Percentiles rank a stretch among this genome's conserved stretches.
These are phyloP conservation scores for Dryomyza anilis DNA, from an alignment of 2,888 invertebrate genomes.

Conservation along the genomic window DNA sequence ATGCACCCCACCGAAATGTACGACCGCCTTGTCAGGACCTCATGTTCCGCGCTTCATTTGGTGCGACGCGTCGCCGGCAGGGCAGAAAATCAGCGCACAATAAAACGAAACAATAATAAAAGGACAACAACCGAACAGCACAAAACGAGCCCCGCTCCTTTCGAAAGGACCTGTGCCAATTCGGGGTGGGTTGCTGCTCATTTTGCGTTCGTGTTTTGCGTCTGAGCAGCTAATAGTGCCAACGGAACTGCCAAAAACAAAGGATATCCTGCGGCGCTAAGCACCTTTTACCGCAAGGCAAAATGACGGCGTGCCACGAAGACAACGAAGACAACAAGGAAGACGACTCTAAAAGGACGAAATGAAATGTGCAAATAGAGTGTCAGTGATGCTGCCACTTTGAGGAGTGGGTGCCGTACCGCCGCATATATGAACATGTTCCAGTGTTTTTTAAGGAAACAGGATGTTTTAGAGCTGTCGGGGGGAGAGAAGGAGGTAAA, in stretches of 20 bases:
- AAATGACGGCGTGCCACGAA: conserved; percentile 8
- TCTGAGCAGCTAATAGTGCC: conserved; percentile 31
- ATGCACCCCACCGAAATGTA: conserved; percentile 55
- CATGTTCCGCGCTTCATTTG: conserved; percentile 34
- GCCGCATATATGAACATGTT: too few species aligned
- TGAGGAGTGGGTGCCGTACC: background rate
- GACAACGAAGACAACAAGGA: conserved; percentile 35
- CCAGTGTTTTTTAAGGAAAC: too few species aligned
- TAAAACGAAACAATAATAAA: conserved; percentile 57
- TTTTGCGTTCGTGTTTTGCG: conserved; percentile 29
- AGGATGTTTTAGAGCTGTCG: too few species aligned
- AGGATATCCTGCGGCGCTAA: conserved; percentile 48
- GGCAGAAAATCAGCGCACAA: conserved; percentile 55
- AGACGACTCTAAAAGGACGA: conserved; percentile 41
- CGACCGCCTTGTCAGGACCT: conserved; percentile 20
- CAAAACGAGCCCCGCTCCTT: conserved; percentile 18
- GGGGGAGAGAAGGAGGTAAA: too few species aligned
- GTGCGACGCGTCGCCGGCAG: conserved; percentile 16
- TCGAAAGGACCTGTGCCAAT: conserved; percentile 33
- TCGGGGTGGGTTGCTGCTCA: conserved; percentile 27
- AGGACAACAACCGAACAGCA: too few species aligned
- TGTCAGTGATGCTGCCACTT: conserved; percentile 11
- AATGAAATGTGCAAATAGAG: conserved; percentile 38
- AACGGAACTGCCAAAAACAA: conserved; percentile 26
- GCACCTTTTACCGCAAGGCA: conserved; percentile 40